Percentiles rank a stretch among this genome's conserved stretches.
Conservation (phyloP, 2,113 vertebrate genomes). For the Poicephalus meyeri region DNA sequence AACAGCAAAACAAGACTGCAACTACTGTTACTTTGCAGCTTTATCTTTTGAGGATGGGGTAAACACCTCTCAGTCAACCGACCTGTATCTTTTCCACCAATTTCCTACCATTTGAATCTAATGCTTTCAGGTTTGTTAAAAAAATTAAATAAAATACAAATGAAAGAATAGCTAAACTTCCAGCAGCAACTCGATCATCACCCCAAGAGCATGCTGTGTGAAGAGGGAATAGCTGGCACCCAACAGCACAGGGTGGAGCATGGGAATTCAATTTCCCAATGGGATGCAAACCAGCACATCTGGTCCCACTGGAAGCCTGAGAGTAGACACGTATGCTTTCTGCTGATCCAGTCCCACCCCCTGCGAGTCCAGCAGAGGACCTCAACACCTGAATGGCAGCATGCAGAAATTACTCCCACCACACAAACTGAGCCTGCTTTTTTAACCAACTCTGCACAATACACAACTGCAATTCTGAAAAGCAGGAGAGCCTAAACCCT, state of each 20-base stretch:
- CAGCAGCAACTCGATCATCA: background rate
- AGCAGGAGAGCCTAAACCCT: background rate
- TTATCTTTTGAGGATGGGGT: background rate
- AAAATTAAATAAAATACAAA: background rate
- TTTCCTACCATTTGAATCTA: background rate
- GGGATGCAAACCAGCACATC: background rate
- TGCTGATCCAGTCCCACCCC: background rate
- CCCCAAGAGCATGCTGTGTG: background rate
- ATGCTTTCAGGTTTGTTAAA: background rate
- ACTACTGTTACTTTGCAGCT: background rate
- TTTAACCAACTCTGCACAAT: background rate
- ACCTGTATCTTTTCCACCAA: background rate
- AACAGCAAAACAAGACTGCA: background rate
- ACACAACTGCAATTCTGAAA: background rate
- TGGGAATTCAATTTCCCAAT: background rate
- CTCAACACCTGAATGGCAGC: background rate
- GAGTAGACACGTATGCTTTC: background rate
- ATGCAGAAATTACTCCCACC: background rate
- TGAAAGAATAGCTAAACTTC: background rate
- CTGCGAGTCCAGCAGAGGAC: accelerated
- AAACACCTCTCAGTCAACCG: background rate
- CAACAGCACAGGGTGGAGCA: background rate
- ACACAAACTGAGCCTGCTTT: background rate
- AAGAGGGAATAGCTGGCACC: background rate
- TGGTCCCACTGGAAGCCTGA: background rate